phyloP scores from a whole-genome alignment of 2,113 vertebrate genomes.

The Rynchops niger region DNA sequence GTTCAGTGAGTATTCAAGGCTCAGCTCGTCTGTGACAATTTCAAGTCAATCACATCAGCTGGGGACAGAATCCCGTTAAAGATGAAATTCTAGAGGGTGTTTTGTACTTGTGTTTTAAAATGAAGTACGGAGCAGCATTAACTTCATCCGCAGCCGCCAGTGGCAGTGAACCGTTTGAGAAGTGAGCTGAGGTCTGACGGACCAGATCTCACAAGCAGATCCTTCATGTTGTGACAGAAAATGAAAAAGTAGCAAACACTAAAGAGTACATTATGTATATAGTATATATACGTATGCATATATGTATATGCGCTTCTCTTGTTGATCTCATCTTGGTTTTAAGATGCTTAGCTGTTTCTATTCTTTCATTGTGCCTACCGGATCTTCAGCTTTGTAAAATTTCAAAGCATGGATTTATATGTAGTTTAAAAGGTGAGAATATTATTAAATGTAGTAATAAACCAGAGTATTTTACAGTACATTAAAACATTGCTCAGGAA shows the following conservation, averaged over 20 bases:
- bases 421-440: slow-evolving; percentile 18
- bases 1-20: neutral
- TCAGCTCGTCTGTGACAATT: neutral
- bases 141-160: neutral
- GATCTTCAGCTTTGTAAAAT: slow-evolving; percentile 32
- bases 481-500: slow-evolving; percentile 54
- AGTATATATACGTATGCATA: neutral
- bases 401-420: slow-evolving; percentile 56
- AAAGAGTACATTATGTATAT: neutral
- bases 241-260: neutral
- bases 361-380: slow-evolving; percentile 25
- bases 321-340: slow-evolving; percentile 18
- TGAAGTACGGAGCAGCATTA: neutral
- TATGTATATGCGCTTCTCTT: neutral
- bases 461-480: slow-evolving; percentile 37
- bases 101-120: neutral
- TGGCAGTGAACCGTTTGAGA: neutral
- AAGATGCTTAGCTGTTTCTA: slow-evolving; percentile 30
- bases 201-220: neutral
- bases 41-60: neutral
- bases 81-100: neutral
- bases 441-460: slow-evolving; percentile 28
- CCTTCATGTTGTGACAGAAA: neutral
- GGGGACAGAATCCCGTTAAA: neutral
- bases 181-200: neutral